phyloP scores from a whole-genome alignment of 2,113 vertebrate species.

The Labeo rohita region DNA sequence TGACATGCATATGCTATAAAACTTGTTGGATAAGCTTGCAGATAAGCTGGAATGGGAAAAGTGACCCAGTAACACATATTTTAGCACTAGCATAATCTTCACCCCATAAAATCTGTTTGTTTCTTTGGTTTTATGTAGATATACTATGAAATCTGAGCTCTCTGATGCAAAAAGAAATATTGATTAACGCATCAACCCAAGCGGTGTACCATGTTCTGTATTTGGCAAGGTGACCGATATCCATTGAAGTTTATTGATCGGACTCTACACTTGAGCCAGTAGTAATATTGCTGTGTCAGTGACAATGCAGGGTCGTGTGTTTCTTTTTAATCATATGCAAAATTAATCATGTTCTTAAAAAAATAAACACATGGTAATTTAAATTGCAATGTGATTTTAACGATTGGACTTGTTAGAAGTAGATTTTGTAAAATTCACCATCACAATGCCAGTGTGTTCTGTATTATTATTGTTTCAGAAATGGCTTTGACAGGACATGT shows the following conservation, averaged over 20 bases:
- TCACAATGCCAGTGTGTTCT: no score
- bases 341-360: not conserved
- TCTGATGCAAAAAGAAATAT: not conserved
- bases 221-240: conserved; percentile 12
- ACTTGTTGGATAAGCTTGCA: conserved; percentile 2
- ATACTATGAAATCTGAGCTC: not conserved
- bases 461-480: not conserved
- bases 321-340: not conserved
- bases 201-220: not conserved
- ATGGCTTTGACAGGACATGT: not conserved
- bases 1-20: not conserved
- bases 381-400: not conserved
- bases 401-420: no score
- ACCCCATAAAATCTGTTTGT: not conserved
- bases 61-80: not conserved
- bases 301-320: no score
- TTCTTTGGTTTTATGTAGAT: not conserved
- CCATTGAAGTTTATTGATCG: conserved; percentile 11
- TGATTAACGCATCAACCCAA: not conserved
- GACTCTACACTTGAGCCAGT: not conserved
- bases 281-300: not conserved
- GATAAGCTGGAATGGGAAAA: conserved; percentile 4
- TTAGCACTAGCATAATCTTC: not conserved
- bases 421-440: no score
- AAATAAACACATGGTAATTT: not conserved